A percentile compares a stretch with the other conserved stretches of the same genome.
Evolutionary conservation across 2,113 vertebrate species (phyloP).

Genomic region (Anthoscopus minutus): DNA sequence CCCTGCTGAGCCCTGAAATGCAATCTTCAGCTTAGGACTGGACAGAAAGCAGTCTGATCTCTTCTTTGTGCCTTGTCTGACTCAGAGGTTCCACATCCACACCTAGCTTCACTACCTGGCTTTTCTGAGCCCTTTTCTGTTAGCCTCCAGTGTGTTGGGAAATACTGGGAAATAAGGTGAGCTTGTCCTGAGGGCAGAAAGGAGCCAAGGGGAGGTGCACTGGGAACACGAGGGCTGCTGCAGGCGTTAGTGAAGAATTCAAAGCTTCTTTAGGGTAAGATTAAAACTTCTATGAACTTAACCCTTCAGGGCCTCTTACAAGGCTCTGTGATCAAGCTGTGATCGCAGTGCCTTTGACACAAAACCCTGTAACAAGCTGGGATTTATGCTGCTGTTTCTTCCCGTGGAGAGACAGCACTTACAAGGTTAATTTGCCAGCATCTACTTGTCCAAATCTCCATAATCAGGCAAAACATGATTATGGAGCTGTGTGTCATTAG

Average conservation of each 20-base stretch:
- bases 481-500: slow-evolving; percentile 25
- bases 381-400: background rate
- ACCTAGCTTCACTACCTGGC: background rate
- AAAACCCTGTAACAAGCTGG: background rate
- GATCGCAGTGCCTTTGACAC: background rate
- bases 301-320: background rate
- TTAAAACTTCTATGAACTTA: slow-evolving; percentile 6
- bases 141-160: background rate
- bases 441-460: background rate
- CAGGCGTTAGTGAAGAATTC: background rate
- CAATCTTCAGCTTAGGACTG: background rate
- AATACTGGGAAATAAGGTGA: background rate
- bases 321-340: background rate
- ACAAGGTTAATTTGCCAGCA: slow-evolving; percentile 14
- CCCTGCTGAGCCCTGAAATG: fast-evolving
- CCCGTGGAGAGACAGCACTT: background rate
- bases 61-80: background rate
- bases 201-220: background rate
- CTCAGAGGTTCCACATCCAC: background rate
- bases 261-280: slow-evolving; percentile 2
- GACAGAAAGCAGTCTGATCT: background rate
- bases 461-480: slow-evolving; percentile 50
- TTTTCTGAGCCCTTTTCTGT: background rate
- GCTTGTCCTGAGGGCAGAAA: background rate
- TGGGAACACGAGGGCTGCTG: background rate